Evolutionary conservation across 2,888 invertebrate species (phyloP), one percentile per base, ranked within the genome.

Genomic region (Melieria crassipennis): DNA sequence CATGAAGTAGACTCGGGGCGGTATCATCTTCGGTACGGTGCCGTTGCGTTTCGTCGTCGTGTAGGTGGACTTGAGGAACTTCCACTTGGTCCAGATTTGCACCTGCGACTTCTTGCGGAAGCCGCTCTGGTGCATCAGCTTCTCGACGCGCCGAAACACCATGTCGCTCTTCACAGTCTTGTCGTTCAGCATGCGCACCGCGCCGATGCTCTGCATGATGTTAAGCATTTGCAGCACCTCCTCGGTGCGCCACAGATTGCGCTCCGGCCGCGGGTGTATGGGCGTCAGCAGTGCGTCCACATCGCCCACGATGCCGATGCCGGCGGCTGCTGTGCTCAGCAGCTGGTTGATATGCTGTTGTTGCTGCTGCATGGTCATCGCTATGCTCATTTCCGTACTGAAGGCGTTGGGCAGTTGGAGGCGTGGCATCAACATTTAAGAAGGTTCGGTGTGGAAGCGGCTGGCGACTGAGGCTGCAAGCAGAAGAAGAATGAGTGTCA

Each of bases 61-160:
- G 30, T 86, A 86, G 1, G 86, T 86, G 7, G 87, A 87, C 76
- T 86, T 86, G 7, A 86, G 79, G 75, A 86, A 87, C 76, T 86
- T 86, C 86, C 86, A 86, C 60, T 86, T 86, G 6, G 86, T 86
- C 86, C 86, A 86, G 71, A 86, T 87, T 75, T 86, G 86, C 10
- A 83, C 79, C 73, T 82, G 82, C 5, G 86, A 83, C 73, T 86
- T 86, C 70, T 86, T 87, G 10, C 79, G 78, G 70, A 79, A 83
- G 9, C 87, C 87, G 66, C 82, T 82, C 60, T 78, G 76, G 50
- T 80, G 78, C 86, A 86, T 86, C 52, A 82, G 75, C 30, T 79
- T 78, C 60, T 87, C 87, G 60, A 86, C 81, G 55, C 81, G 82
- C 0, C 82, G 82, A 58, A 86, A 86, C 4, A 86, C 84, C 42